These are phyloP conservation scores for Toxotes jaculatrix DNA, from an alignment of 2,113 vertebrate genomes.

Conservation along the genomic window DNA sequence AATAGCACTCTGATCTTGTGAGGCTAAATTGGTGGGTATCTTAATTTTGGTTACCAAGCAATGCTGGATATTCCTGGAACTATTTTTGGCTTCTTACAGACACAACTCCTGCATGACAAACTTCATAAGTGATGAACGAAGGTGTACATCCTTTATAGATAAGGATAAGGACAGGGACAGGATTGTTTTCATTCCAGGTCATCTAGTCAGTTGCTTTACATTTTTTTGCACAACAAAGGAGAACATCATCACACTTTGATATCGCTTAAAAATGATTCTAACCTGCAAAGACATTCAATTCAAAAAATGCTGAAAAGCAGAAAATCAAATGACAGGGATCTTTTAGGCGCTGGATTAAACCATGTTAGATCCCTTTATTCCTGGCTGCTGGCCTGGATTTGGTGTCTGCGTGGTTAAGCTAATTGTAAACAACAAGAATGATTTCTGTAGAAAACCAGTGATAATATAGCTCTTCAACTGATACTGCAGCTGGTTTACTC, in stretches of 20 bases:
- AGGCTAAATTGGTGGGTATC: constrained; percentile 6
- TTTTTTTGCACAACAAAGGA: background rate
- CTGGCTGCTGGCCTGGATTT: background rate
- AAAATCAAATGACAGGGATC: background rate
- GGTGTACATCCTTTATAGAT: constrained; percentile 1
- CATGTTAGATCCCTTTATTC: background rate
- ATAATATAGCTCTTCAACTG: background rate
- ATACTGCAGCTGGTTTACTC: background rate
- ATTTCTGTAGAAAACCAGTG: background rate
- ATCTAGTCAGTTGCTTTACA: no score
- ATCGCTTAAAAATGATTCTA: background rate
- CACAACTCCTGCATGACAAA: background rate
- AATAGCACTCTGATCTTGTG: background rate
- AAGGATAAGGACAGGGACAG: no score
- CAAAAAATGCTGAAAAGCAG: background rate
- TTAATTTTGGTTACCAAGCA: constrained; percentile 48
- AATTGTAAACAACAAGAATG: background rate
- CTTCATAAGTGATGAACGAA: background rate
- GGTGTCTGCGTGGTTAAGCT: background rate
- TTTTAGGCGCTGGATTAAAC: background rate
- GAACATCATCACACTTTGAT: background rate
- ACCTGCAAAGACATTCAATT: background rate
- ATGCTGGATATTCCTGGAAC: constrained; percentile 32
- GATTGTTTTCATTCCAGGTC: no score
- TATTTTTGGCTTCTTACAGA: constrained; percentile 22